Evolutionary conservation across 2,888 invertebrate species (phyloP).

Genomic region (Teinopalpus imperialis): DNA sequence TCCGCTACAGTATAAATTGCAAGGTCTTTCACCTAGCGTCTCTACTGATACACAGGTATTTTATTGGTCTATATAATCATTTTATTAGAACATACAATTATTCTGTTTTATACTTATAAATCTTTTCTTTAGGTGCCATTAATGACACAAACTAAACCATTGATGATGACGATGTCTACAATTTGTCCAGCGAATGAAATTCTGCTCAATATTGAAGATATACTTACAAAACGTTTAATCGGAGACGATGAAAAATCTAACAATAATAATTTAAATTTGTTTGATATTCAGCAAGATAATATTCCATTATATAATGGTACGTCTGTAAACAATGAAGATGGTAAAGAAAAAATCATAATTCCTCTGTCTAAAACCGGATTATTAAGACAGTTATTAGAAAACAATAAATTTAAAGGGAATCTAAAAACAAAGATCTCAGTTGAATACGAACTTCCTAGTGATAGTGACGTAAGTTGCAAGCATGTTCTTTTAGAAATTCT

Average conservation of each 20-base stretch:
- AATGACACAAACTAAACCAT: no score
- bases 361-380: background rate
- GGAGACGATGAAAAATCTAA: background rate
- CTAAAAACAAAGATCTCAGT: conserved; percentile 16
- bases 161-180: background rate
- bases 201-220: conserved; percentile 12
- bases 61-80: no score
- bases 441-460: conserved; percentile 15
- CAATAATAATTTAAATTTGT: background rate
- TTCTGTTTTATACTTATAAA: background rate
- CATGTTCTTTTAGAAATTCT: conserved; percentile 10
- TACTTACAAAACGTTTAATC: conserved; percentile 9
- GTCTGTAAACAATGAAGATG: background rate
- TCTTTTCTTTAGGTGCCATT: no score
- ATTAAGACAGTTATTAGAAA: conserved; percentile 1
- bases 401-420: background rate
- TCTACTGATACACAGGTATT: background rate
- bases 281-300: background rate
- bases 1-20: background rate
- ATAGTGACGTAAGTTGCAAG: conserved; percentile 6
- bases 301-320: background rate
- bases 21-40: background rate
- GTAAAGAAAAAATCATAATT: background rate
- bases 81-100: background rate
- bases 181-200: conserved; percentile 14